Base-by-base conservation (phyloP, 2,797 vertebrate species). In the Acanthurus leucopareius region DNA sequence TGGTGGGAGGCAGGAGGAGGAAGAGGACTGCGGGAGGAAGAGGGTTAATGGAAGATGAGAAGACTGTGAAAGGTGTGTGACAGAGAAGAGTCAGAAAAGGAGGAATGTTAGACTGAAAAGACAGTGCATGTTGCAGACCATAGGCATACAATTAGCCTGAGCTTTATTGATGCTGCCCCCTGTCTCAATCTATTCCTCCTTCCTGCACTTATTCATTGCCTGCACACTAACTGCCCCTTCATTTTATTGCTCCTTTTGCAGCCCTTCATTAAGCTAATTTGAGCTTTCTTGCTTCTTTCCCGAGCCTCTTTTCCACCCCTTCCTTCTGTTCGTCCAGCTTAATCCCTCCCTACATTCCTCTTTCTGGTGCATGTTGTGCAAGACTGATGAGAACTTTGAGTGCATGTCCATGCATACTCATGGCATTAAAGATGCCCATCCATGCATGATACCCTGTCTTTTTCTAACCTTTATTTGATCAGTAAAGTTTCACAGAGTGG, bases 181-280 rank as follows among this genome's bases (percentile, higher is more conserved):
- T 7, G 45, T 48, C 48, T 79, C 81, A 57, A 76, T 56, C 70
- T 48, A 73, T 81, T 80, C 75, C 73, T 74, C 56, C 75, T 73
- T 86, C 80, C 83, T 83, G 79, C 79, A 64, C 78, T 79, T 69
- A 83, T 85, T 87, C 80, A 84, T 62, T 1, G 5, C 48, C 59
- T 57, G 59, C 79, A 84, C 64, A 70, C 83, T 47, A 73, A 84
- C 80, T 68, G n/a, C 69, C 38, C 83, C 67, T 60, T 14, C 52
- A 74, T 82, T 87, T 91, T 86, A 87, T 85, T 87, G 73, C 86
- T 80, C 65, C 28, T 64, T 85, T 71, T 60, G 73, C 75, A 80
- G 73, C 69, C 64, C 70, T 91, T 69, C 69, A 81, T 87, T 85
- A 85, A 77, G 76, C 44, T 77, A 85, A 87, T 84, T 86, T 77